These are phyloP conservation scores for Panurus biarmicus DNA, from an alignment of 2,113 vertebrate genomes.

Conservation along the genomic window DNA sequence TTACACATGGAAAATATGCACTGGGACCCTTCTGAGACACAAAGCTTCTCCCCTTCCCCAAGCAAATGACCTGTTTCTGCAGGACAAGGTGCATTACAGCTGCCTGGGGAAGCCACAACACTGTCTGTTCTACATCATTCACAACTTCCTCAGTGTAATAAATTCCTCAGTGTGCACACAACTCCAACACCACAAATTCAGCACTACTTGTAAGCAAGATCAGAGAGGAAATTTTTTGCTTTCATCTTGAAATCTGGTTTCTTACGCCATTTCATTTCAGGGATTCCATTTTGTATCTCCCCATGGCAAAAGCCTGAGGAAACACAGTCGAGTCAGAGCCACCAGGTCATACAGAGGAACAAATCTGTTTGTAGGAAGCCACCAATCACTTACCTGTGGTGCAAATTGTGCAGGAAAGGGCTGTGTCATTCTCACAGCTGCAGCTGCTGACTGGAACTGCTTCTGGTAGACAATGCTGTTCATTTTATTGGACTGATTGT, in stretches of 20 bases:
- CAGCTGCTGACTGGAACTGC: conserved; percentile 86
- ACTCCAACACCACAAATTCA: neutral
- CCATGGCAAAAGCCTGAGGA: neutral
- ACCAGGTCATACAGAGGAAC: neutral
- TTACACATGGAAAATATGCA: neutral
- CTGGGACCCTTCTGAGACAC: conserved; percentile 67
- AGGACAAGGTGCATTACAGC: neutral
- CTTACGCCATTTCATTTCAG: neutral
- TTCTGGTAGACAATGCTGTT: conserved; percentile 98
- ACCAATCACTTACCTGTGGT: conserved; percentile 83
- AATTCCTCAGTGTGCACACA: neutral
- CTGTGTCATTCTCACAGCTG: conserved; percentile 87
- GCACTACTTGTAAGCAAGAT: neutral
- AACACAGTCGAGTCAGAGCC: neutral
- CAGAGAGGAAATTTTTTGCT: neutral
- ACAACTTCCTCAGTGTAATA: neutral
- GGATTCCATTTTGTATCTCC: neutral
- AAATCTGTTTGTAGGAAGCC: neutral
- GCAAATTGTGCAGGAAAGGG: conserved; percentile 92
- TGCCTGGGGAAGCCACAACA: conserved; percentile 44
- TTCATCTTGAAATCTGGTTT: neutral
- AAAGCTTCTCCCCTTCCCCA: neutral
- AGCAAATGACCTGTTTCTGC: neutral
- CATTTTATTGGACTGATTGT: conserved; percentile 95
- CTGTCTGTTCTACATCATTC: neutral